phyloP scores from a whole-genome alignment of 2,888 invertebrate species.

The Schizaphis graminum region DNA sequence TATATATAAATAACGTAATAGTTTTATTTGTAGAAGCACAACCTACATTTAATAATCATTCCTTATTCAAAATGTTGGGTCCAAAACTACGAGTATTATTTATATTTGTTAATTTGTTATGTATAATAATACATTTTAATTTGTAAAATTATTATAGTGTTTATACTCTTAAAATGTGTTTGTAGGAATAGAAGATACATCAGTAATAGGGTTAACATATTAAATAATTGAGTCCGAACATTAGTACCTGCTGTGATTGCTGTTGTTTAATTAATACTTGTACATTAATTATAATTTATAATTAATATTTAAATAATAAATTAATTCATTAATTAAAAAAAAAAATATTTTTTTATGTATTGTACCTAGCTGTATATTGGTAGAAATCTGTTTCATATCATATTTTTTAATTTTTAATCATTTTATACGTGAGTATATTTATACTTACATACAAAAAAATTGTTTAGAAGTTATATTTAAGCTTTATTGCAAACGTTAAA shows the following conservation, averaged over 20 bases:
- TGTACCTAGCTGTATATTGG: too few relatives aligned
- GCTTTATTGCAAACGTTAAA: too few relatives aligned
- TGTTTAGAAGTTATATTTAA: too few relatives aligned
- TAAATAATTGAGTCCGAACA: background rate
- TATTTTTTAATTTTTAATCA: too few relatives aligned
- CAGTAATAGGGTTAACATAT: background rate
- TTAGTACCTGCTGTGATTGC: background rate
- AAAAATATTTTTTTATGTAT: too few relatives aligned
- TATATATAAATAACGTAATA: background rate
- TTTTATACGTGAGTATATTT: too few relatives aligned
- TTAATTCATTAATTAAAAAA: too few relatives aligned
- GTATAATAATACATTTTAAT: background rate
- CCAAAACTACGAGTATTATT: background rate
- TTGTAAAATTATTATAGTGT: background rate
- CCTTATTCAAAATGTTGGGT: background rate
- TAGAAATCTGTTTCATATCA: too few relatives aligned
- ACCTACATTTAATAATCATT: background rate
- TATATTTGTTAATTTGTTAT: background rate
- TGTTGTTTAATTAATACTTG: too few relatives aligned
- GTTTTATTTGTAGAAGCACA: background rate
- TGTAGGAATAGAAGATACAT: background rate
- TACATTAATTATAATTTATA: too few relatives aligned
- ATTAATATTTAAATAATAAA: too few relatives aligned
- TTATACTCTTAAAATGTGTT: background rate
- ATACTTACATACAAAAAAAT: too few relatives aligned